These are phyloP conservation scores for Cinclus mexicanus DNA, from an alignment of 2,113 vertebrate species.

Conservation along the genomic window DNA sequence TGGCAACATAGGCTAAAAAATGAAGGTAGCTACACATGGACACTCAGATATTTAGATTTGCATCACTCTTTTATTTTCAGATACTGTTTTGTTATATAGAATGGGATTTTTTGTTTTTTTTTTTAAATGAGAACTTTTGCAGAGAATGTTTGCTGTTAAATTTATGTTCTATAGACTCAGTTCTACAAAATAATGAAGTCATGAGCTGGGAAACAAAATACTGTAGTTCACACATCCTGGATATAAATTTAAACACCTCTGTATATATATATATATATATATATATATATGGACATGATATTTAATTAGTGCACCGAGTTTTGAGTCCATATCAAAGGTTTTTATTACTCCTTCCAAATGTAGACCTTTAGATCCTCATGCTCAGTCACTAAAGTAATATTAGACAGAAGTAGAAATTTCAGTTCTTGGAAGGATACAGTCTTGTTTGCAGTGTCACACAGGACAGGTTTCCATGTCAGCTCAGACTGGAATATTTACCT, in stretches of 20 bases:
- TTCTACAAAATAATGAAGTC: not conserved
- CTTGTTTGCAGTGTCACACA: not conserved
- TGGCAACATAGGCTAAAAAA: not conserved
- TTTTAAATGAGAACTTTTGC: not conserved
- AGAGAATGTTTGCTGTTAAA: not conserved
- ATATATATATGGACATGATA: not conserved
- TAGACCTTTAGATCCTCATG: not conserved
- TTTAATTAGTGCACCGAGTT: not conserved
- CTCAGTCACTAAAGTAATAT: not conserved
- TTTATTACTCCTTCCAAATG: not conserved
- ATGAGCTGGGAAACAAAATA: not conserved
- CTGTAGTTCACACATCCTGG: fast-evolving
- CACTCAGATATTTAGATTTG: not conserved
- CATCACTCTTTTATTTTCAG: not conserved
- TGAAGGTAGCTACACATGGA: not conserved
- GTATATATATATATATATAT: not conserved
- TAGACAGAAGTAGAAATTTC: not conserved
- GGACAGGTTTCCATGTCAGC: not conserved
- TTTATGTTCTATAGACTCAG: not conserved
- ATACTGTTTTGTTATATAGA: not conserved
- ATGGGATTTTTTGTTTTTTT: not conserved
- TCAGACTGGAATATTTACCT: not conserved
- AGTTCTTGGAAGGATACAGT: not conserved
- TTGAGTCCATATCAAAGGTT: not conserved
- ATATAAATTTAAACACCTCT: not conserved